Conservation (phyloP, 2,113 vertebrate species). For the Pomatostomus ruficeps region DNA sequence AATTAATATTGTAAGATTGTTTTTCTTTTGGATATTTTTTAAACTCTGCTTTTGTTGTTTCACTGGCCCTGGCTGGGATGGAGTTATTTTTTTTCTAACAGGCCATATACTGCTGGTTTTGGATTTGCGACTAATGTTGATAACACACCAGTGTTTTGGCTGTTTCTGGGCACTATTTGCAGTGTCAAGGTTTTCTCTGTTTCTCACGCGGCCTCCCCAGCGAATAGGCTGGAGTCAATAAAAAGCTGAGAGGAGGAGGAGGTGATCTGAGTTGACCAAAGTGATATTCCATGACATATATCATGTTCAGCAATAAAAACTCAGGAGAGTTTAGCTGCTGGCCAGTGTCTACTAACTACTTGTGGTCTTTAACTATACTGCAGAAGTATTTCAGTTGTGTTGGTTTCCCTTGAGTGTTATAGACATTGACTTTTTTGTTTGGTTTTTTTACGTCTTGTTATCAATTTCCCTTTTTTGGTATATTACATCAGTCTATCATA, state of each 20-base stretch:
- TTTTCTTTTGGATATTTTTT: background rate
- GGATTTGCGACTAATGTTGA: background rate
- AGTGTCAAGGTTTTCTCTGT: background rate
- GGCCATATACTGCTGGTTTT: background rate
- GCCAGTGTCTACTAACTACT: background rate
- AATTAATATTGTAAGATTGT: background rate
- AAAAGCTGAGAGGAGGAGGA: background rate
- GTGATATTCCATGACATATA: background rate
- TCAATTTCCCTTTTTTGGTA: background rate
- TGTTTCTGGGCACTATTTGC: background rate
- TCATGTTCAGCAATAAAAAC: background rate
- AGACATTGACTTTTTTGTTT: background rate
- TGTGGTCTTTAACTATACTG: background rate
- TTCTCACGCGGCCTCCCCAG: accelerated
- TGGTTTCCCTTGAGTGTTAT: background rate
- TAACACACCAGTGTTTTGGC: background rate
- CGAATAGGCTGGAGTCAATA: accelerated
- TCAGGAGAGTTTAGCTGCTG: background rate
- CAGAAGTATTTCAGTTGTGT: background rate
- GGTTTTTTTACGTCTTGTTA: background rate
- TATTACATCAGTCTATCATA: background rate
- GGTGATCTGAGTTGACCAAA: background rate
- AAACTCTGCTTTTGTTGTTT: background rate
- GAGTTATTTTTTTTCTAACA: background rate
- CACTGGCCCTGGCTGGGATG: background rate